These are phyloP conservation scores for Laupala kohalensis DNA, from an alignment of 1,140 invertebrate species.

Conservation along the genomic window DNA sequence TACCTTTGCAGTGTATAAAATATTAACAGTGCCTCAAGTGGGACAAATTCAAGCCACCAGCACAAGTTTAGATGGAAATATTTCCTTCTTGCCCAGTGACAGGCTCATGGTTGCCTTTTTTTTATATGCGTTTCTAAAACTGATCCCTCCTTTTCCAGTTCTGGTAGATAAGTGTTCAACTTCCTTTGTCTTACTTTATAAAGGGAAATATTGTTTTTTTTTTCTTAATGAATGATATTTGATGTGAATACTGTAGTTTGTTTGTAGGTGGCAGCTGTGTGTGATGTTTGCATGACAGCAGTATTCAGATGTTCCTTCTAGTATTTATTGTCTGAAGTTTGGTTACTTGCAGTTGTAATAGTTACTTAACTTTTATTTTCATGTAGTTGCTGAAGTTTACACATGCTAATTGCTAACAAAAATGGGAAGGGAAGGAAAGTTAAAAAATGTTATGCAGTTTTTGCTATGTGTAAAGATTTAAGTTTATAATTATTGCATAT, in stretches of 20 bases:
- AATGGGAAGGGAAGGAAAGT: slow-evolving; percentile 2
- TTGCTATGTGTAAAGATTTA: not conserved
- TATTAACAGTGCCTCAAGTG: not conserved
- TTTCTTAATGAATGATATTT: slow-evolving; percentile 7
- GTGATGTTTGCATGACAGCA: slow-evolving; percentile 9
- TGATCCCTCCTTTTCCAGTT: slow-evolving; percentile 5
- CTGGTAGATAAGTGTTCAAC: not conserved
- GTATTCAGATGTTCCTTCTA: slow-evolving; percentile 12
- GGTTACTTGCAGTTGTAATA: slow-evolving; percentile 8
- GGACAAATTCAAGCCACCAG: not conserved
- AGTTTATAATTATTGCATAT: not conserved
- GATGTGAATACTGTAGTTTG: slow-evolving; percentile 10
- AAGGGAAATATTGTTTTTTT: slow-evolving; percentile 6
- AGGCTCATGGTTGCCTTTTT: slow-evolving; percentile 12
- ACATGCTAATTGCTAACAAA: slow-evolving; percentile 10
- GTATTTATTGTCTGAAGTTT: slow-evolving; percentile 12
- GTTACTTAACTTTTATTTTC: slow-evolving; percentile 6
- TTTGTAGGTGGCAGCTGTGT: slow-evolving; percentile 11
- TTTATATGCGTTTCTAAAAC: slow-evolving; percentile 8
- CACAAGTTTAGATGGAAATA: not conserved
- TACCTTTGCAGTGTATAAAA: not conserved
- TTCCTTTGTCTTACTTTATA: not conserved
- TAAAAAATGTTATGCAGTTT: not conserved
- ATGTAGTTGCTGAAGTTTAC: slow-evolving; percentile 6
- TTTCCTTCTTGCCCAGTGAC: slow-evolving; percentile 9